Percentiles rank a stretch among this genome's conserved stretches.
phyloP scores from a whole-genome alignment of 2,113 vertebrate genomes.

The Scartelaos histophorus region DNA sequence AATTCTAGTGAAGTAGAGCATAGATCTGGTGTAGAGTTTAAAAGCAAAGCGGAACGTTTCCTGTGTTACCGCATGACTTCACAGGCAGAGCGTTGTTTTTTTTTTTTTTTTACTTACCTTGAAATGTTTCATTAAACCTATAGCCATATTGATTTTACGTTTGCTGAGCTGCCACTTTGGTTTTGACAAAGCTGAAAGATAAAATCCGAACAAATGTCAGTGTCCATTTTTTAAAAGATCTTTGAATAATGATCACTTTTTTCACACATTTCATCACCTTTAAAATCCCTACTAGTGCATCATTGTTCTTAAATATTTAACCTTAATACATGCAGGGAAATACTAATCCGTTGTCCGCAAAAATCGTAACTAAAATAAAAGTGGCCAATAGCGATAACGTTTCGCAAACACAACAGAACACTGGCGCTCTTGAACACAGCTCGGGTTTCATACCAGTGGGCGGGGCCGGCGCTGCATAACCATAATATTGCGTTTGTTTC shows the following conservation, averaged over 20 bases:
- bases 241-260: too few relatives aligned
- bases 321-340: not conserved
- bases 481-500: not conserved
- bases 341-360: not conserved
- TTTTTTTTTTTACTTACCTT: not conserved
- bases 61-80: too few relatives aligned
- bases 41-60: too few relatives aligned
- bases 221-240: not conserved
- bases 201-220: not conserved
- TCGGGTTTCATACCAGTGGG: not conserved
- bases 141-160: not conserved
- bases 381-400: too few relatives aligned
- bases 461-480: not conserved
- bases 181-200: not conserved
- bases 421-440: constrained; percentile 30
- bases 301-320: not conserved
- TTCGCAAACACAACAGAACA: constrained; percentile 18
- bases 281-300: not conserved
- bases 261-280: too few relatives aligned
- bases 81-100: too few relatives aligned
- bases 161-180: not conserved
- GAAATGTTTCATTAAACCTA: not conserved
- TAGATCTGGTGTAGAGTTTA: too few relatives aligned
- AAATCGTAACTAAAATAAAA: not conserved
- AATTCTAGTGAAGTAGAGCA: too few relatives aligned